Conservation (phyloP, 2,888 invertebrate species). For the Drosophila anomalata region DNA sequence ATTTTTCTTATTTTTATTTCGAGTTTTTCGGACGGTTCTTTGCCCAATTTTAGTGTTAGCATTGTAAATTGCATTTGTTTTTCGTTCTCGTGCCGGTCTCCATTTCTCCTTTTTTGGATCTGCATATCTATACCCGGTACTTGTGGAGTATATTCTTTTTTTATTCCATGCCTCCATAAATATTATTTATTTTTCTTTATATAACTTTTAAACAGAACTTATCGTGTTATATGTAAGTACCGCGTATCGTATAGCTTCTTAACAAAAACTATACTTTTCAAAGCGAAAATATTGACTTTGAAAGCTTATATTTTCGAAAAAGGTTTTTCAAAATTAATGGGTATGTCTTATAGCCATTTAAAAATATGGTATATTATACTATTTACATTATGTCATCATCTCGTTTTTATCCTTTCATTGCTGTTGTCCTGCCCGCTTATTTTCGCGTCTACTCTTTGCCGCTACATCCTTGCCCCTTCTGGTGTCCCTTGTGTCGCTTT, state of each 20-base stretch:
- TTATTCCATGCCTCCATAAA: neutral
- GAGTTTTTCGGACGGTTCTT: constrained; percentile 11
- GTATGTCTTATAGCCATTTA: neutral
- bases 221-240: neutral
- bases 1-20: constrained; percentile 18
- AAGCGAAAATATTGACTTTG: too few relatives aligned
- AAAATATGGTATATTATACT: neutral
- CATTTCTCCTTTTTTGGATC: constrained; percentile 1
- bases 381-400: neutral
- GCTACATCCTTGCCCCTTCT: constrained; percentile 4
- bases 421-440: constrained; percentile 18
- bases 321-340: neutral
- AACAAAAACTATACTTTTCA: too few relatives aligned
- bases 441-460: constrained; percentile 27
- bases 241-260: neutral
- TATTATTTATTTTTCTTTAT: too few relatives aligned
- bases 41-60: constrained; percentile 56
- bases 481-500: constrained; percentile 42
- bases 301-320: too few relatives aligned
- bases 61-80: constrained; percentile 67
- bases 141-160: neutral
- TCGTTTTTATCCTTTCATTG: neutral
- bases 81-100: constrained; percentile 15
- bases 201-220: too few relatives aligned
- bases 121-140: constrained; percentile 21